Base-by-base conservation (phyloP, 2,797 vertebrate species). In the Falco rusticolus region DNA sequence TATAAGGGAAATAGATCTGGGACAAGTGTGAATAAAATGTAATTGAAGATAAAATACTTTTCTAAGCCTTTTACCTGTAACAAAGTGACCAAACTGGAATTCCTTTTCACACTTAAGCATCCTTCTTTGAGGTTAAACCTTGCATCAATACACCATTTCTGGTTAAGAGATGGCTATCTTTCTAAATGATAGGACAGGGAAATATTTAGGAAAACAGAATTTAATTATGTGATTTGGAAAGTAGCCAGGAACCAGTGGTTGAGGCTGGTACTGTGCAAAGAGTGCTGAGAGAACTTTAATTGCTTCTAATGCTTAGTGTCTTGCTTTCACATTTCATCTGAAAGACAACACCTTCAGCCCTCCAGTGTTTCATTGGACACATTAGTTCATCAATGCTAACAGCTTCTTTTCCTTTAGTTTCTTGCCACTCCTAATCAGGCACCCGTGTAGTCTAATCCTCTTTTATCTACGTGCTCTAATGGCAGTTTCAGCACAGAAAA, bases 121-220 rank as follows among this genome's bases (percentile, higher is more conserved):
- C 53, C 29, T 84, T 41, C 69, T 91, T 94, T 2, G 48, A 45
- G 37, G 41, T 88, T 69, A 92, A 94, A 89, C 12, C 64, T 64
- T 33, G 34, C 79, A 90, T 93, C 76, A 87, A 2, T 41, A 66
- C 37, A 82, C 41, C 43, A 41, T 87, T 93, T 91, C 77, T 87
- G 61, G 53, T 91, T 79, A 93, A 89, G 53, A 87, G 81, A 91
- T 70, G 33, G 43, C 76, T 94, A 53, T 37, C 71, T 90, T 94
- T 96, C 65, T 90, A 74, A 94, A 90, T 87, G 63, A 91, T 25
- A 93, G 43, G 50, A 37, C 53, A 86, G 70, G 63, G 81, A 94
- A 97, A 95, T 96, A 93, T 94, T 96, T 95, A 92, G 91, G 86
- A 94, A 93, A 90, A 48, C 26, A 71, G 81, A 90, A 89, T 96